These are phyloP conservation scores for Amorpha juglandis DNA, from an alignment of 2,888 invertebrate genomes.

Conservation along the genomic window DNA sequence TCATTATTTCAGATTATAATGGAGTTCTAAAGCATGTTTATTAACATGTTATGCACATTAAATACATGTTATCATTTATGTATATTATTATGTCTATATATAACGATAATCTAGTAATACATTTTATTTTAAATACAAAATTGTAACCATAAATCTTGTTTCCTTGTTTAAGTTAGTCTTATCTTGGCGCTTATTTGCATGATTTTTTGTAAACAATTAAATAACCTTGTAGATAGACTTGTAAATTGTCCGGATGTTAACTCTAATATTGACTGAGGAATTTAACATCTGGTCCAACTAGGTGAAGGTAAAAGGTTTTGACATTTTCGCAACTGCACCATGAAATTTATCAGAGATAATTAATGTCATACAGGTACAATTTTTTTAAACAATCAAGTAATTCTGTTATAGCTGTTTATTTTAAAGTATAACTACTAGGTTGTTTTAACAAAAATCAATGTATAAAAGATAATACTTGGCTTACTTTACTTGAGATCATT, in stretches of 20 bases:
- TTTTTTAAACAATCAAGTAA: neutral
- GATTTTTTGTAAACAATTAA: neutral
- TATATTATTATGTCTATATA: neutral
- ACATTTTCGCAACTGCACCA: neutral
- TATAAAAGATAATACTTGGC: too few relatives aligned
- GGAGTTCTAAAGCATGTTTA: too few relatives aligned
- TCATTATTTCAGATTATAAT: too few relatives aligned
- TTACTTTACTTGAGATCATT: too few relatives aligned
- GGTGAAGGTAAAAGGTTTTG: slow-evolving; percentile 4
- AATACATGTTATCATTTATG: neutral
- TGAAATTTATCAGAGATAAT: neutral
- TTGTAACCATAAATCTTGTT: neutral
- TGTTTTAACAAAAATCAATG: too few relatives aligned
- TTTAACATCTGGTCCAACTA: slow-evolving; percentile 13
- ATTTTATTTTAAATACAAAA: neutral
- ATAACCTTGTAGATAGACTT: neutral
- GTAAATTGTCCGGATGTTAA: neutral
- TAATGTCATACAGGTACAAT: neutral
- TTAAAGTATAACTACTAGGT: neutral
- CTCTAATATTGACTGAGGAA: slow-evolving; percentile 12
- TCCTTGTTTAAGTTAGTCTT: neutral
- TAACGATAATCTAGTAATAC: neutral
- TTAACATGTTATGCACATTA: too few relatives aligned
- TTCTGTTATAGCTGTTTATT: neutral
- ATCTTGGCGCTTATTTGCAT: neutral